Conservation (phyloP, 2,888 invertebrate species). For the Microplitis manilae region DNA sequence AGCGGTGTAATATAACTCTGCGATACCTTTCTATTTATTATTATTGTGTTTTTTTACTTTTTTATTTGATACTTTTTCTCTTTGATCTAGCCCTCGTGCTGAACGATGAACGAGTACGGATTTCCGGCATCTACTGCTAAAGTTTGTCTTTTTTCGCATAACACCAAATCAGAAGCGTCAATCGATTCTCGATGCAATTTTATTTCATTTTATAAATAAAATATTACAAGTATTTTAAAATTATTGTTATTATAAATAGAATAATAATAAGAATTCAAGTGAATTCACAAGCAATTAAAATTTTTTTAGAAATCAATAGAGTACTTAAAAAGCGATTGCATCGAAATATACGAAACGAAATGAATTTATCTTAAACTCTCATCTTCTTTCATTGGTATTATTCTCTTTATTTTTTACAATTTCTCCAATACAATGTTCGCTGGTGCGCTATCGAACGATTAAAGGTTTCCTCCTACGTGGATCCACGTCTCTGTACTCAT, state of each 20-base stretch:
- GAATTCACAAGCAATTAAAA: not conserved
- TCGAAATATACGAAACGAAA: not conserved
- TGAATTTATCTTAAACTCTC: slow-evolving; percentile 1
- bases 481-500: slow-evolving; percentile 9
- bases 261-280: not conserved
- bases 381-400: not conserved
- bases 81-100: slow-evolving; percentile 19
- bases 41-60: slow-evolving; percentile 1
- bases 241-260: not conserved
- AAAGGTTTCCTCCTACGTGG: slow-evolving; percentile 47
- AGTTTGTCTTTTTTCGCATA: slow-evolving; percentile 3
- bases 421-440: slow-evolving; percentile 6
- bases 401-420: not conserved
- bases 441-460: slow-evolving; percentile 37
- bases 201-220: not conserved
- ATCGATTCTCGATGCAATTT: not conserved
- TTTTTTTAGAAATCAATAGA: not conserved
- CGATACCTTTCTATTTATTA: not conserved
- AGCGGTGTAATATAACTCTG: not conserved
- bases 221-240: not conserved
- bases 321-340: not conserved
- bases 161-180: not conserved
- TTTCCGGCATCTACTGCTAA: slow-evolving; percentile 28
- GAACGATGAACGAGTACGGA: slow-evolving; percentile 1
- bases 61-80: slow-evolving; percentile 22